Conservation (phyloP, 2,797 vertebrate species). For the Kryptolebias ocellatus region DNA sequence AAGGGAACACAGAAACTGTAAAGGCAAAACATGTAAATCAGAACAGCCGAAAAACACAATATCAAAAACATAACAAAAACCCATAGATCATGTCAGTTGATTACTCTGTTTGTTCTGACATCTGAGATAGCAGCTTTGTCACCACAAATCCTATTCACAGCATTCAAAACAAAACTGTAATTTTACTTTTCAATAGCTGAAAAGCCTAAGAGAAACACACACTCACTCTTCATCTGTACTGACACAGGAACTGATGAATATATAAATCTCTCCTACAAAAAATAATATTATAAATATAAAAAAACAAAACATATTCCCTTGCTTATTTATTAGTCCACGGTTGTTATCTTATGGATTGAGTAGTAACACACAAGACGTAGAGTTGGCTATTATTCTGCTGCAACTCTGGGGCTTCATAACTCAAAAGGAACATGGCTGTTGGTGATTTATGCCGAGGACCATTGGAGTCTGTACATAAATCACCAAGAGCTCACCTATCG, state of each 20-base stretch:
- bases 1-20: no score
- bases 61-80: not conserved
- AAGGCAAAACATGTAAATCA: not conserved
- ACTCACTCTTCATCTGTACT: conserved; percentile 11
- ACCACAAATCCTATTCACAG: not conserved
- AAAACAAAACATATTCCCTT: conserved; percentile 22
- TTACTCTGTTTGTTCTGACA: no score
- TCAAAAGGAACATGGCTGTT: conserved; percentile 82
- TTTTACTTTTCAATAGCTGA: not conserved
- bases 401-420: conserved; percentile 82
- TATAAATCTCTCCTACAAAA: conserved; percentile 17
- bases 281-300: not conserved
- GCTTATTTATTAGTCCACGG: conserved; percentile 44
- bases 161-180: not conserved
- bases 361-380: conserved; percentile 70
- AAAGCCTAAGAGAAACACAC: not conserved
- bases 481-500: conserved; percentile 82
- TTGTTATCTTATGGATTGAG: conserved; percentile 65
- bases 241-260: conserved; percentile 33
- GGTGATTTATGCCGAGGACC: conserved; percentile 82
- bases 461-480: conserved; percentile 80
- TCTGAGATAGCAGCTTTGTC: not conserved
- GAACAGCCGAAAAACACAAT: not conserved
- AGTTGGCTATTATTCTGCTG: conserved; percentile 79
- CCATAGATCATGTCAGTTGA: not conserved